phyloP scores from a whole-genome alignment of 2,797 vertebrate species.

The Labroides dimidiatus region DNA sequence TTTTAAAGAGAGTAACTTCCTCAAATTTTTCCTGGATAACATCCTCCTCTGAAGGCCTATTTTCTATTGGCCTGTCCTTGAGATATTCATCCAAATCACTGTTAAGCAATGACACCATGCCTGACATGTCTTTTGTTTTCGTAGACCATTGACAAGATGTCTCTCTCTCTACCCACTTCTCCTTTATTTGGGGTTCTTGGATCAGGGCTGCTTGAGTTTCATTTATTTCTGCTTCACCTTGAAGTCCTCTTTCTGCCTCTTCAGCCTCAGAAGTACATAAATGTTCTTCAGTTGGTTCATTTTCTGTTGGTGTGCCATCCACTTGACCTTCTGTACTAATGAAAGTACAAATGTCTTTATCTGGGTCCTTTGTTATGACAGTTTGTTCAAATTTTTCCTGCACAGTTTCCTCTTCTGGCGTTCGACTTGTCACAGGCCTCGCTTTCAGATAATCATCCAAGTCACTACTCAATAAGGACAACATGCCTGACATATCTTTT shows the following conservation, averaged over 20 bases:
- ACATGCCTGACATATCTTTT: slow-evolving; percentile 66
- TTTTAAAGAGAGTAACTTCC: slow-evolving; percentile 41
- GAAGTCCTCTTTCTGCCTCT: slow-evolving; percentile 11
- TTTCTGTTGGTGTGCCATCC: slow-evolving; percentile 7
- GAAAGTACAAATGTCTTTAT: slow-evolving; percentile 20
- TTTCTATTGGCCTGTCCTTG: slow-evolving; percentile 27
- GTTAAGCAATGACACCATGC: slow-evolving; percentile 59
- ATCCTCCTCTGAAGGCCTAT: slow-evolving; percentile 34
- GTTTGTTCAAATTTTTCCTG: slow-evolving; percentile 66
- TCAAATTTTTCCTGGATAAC: slow-evolving; percentile 47
- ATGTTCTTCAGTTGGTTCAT: not conserved
- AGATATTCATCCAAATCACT: slow-evolving; percentile 56
- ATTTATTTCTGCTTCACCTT: not conserved
- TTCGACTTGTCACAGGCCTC: slow-evolving; percentile 4
- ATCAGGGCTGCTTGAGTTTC: not conserved
- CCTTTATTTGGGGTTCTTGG: slow-evolving; percentile 34
- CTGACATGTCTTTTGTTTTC: slow-evolving; percentile 51
- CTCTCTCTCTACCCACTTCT: slow-evolving; percentile 30
- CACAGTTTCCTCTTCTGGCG: slow-evolving; percentile 36
- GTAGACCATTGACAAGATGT: slow-evolving; percentile 19
- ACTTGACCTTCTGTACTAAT: slow-evolving; percentile 4
- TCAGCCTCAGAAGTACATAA: not conserved
- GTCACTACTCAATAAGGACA: slow-evolving; percentile 55
- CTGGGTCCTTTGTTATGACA: slow-evolving; percentile 36
- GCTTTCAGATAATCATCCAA: slow-evolving; percentile 54